Evolutionary conservation across 1,140 invertebrate genomes (phyloP).

Genomic region (Ips typographus): DNA sequence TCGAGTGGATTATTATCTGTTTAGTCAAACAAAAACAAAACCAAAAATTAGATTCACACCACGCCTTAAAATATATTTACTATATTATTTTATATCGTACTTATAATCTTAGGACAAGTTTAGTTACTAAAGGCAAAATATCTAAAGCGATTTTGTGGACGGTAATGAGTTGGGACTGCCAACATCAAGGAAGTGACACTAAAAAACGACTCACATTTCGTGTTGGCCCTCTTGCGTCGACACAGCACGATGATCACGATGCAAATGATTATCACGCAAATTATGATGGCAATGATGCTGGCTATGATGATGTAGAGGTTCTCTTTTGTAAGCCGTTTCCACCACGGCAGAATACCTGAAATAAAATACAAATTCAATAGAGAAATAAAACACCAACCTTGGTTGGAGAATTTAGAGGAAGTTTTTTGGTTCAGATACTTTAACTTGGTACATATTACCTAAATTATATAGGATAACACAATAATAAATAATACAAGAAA

Average conservation of each 20-base stretch:
- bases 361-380: neutral
- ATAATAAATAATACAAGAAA: too few relatives aligned
- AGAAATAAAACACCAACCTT: neutral
- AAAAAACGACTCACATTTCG: constrained; percentile 77
- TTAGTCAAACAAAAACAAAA: constrained; percentile 54
- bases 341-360: constrained; percentile 62
- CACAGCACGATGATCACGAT: constrained; percentile 82
- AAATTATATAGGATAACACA: too few relatives aligned
- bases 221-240: constrained; percentile 72
- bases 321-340: constrained; percentile 72
- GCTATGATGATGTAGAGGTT: constrained; percentile 75
- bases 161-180: neutral
- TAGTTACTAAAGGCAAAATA: constrained; percentile 21
- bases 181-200: constrained; percentile 1
- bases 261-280: constrained; percentile 78
- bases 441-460: too few relatives aligned
- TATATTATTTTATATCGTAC: neutral
- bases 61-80: too few relatives aligned
- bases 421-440: too few relatives aligned
- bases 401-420: too few relatives aligned
- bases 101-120: neutral
- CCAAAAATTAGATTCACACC: constrained; percentile 11
- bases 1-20: constrained; percentile 77
- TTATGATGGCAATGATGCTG: constrained; percentile 70
- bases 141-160: constrained; percentile 16